Conservation (phyloP, 2,113 vertebrate species). For the Fregata magnificens region DNA sequence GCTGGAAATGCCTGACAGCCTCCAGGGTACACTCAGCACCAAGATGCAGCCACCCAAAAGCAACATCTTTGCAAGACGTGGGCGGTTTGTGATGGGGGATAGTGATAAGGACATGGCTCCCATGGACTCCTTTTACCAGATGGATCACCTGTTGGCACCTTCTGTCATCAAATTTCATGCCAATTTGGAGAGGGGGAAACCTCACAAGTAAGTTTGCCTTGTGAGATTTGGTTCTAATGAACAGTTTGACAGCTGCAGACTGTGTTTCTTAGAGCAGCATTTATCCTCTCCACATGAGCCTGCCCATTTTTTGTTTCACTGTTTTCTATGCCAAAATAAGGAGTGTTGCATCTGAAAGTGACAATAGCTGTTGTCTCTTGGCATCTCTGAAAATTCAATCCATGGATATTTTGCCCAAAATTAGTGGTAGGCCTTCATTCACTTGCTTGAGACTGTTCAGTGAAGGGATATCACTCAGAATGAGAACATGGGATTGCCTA, state of each 20-base stretch:
- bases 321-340: neutral
- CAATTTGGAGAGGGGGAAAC: conserved; percentile 73
- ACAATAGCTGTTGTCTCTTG: neutral
- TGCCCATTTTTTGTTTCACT: neutral
- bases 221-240: neutral
- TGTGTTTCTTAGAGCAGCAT: neutral
- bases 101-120: conserved; percentile 69
- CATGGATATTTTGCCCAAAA: neutral
- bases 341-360: neutral
- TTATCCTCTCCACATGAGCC: neutral
- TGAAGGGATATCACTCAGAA: neutral
- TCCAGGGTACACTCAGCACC: conserved; percentile 30
- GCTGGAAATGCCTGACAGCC: conserved; percentile 67
- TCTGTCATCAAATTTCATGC: conserved; percentile 79
- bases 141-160: conserved; percentile 69
- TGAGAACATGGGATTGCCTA: neutral
- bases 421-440: neutral
- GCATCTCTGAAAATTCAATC: neutral
- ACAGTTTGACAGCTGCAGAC: neutral
- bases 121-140: conserved; percentile 86
- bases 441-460: neutral
- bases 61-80: conserved; percentile 59
- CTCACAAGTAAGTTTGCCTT: conserved; percentile 51
- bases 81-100: conserved; percentile 69
- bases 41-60: conserved; percentile 61